Evolutionary conservation across 2,113 vertebrate genomes (phyloP), one percentile per base, ranked within the genome.

Genomic region (Melanotaenia duboulayi): DNA sequence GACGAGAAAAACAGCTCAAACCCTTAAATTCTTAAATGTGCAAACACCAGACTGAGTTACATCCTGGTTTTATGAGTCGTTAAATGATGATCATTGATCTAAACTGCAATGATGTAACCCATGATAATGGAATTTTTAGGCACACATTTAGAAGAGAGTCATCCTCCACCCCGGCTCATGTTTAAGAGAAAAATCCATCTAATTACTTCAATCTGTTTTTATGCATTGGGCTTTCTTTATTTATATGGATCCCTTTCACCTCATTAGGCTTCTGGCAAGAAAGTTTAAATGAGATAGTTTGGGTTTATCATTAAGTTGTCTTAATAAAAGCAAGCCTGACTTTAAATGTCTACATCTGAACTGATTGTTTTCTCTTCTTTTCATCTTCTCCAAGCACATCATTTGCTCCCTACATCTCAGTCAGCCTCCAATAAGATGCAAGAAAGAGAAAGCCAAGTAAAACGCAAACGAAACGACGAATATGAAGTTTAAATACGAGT

Each of bases 171-270:
- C 20, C 0, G 23, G 55, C 55, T 35, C 1, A 40, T 20, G 7
- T 65, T 67, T 19, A 22, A 68, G 50, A 42, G 58, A 65, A 69
- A 75, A 78, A 57, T 68, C 9, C 2, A 71, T 44, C 48, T 8
- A 35, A 73, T 40, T 24, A 55, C n/a, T 12, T 14, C 7, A 28
- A 22, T 24, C 50, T 4, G 4, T 4, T 40, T 12, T 71, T 20
- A 35, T 48, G 37, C 22, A 1, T 23, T 55, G 42, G 24, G 35
- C 58, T 19, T 40, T 1, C 32, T 63, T 46, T 19, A 10, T 46
- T 46, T 13, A 48, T n/a, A n/a, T n/a, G 4, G 4, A 28, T 12
- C 9, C 10, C 35, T 4, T 8, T 1, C 8, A 42, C 13, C 40
- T 42, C 13, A 42, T 42, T 4, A 42, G 13, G 40, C 12, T 9